Percentiles rank a stretch among this genome's conserved stretches.
Conservation (phyloP, 2,888 invertebrate genomes). For the Drosophila emarginata region DNA sequence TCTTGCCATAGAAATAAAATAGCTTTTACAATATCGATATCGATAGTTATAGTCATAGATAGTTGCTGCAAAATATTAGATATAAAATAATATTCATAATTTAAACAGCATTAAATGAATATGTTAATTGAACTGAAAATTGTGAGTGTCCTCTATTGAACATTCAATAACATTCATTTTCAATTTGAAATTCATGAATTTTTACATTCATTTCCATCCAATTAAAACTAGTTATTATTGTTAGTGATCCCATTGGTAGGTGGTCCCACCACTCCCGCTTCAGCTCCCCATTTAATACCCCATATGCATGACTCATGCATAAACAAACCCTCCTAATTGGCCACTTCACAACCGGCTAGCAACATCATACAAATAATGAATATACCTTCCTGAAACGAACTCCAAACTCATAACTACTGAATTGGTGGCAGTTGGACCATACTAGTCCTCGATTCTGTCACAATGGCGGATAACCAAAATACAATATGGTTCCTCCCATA, state of each 20-base stretch:
- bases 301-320: slow-evolving; percentile 23
- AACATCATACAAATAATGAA: slow-evolving; percentile 38
- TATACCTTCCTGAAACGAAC: slow-evolving; percentile 60
- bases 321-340: slow-evolving; percentile 58
- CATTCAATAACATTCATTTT: background rate
- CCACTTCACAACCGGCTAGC: slow-evolving; percentile 46
- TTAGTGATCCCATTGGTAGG: slow-evolving; percentile 12
- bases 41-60: too few relatives aligned
- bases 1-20: too few relatives aligned
- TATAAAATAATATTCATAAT: too few relatives aligned
- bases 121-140: background rate
- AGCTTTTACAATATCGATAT: too few relatives aligned
- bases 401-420: slow-evolving; percentile 25
- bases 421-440: slow-evolving; percentile 5
- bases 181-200: slow-evolving; percentile 1
- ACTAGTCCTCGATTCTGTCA: slow-evolving; percentile 48
- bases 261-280: too few relatives aligned
- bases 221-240: slow-evolving; percentile 16
- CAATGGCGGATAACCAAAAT: slow-evolving; percentile 73
- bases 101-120: background rate
- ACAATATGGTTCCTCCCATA: slow-evolving; percentile 69
- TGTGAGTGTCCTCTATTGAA: background rate
- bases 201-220: slow-evolving; percentile 2
- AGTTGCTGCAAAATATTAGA: too few relatives aligned
- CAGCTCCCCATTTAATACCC: background rate